These are phyloP conservation scores for Todiramphus saurophagus DNA, from an alignment of 2,113 vertebrate genomes.

Conservation along the genomic window DNA sequence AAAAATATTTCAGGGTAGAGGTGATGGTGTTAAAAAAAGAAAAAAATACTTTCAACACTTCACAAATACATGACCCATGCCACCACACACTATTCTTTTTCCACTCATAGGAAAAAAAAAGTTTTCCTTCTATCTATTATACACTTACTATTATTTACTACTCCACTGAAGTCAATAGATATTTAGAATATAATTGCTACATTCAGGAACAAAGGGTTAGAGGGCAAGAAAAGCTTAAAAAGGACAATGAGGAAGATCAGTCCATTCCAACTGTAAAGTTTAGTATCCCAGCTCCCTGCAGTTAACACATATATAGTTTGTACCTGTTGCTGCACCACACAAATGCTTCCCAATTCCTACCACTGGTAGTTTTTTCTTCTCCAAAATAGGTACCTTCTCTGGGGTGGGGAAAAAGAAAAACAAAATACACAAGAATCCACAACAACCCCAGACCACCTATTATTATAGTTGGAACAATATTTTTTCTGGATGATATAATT, in stretches of 20 bases:
- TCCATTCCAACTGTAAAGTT: background rate
- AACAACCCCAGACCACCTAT: background rate
- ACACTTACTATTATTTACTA: background rate
- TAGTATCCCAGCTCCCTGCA: background rate
- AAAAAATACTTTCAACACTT: background rate
- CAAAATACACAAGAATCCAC: background rate
- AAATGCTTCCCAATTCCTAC: slow-evolving; percentile 95
- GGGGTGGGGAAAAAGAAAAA: background rate
- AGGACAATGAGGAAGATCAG: background rate
- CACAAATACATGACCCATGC: background rate
- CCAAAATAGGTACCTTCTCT: slow-evolving; percentile 85
- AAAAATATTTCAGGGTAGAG: background rate
- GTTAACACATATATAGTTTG: background rate
- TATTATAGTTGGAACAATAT: background rate
- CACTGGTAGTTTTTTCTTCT: slow-evolving; percentile 79
- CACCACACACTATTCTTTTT: background rate
- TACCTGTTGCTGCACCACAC: slow-evolving; percentile 96
- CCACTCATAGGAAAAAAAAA: too few species aligned
- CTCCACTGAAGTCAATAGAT: background rate
- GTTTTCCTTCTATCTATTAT: background rate
- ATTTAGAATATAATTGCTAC: background rate
- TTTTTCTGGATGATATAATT: background rate
- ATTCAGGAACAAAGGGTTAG: background rate
- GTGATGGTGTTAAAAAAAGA: background rate
- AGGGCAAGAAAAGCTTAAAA: background rate